Evolutionary conservation across 2,113 vertebrate species (phyloP).

Genomic region (Hiodon tergisus): DNA sequence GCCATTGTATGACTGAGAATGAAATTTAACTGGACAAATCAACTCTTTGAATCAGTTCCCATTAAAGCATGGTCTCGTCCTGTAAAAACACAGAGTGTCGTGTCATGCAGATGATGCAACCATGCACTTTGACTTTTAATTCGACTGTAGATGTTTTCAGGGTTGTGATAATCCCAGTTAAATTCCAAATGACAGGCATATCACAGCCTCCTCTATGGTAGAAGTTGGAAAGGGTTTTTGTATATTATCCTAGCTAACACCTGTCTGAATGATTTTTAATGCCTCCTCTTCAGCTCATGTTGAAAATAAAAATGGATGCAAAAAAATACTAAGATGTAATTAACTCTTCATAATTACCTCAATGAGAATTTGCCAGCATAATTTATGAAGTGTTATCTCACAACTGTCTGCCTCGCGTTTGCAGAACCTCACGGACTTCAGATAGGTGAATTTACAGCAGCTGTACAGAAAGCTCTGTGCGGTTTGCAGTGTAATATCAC

Average conservation of each 20-base stretch:
- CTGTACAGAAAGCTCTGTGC: conserved; percentile 26
- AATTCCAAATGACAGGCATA: conserved; percentile 57
- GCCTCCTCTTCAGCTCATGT: conserved; percentile 41
- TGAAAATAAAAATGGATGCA: conserved; percentile 26
- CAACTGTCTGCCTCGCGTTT: conserved; percentile 38
- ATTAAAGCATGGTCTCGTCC: neutral
- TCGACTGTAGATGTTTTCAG: neutral
- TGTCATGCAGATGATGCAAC: neutral
- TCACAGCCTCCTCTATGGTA: conserved; percentile 37
- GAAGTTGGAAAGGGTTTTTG: conserved; percentile 52
- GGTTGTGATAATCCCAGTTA: neutral
- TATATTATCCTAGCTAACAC: conserved; percentile 58
- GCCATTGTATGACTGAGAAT: neutral
- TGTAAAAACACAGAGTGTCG: neutral
- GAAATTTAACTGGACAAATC: neutral
- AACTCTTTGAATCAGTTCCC: neutral
- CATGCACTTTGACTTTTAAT: neutral
- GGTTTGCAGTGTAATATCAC: neutral
- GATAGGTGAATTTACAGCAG: conserved; percentile 42
- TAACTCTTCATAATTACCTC: conserved; percentile 42
- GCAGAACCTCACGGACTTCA: conserved; percentile 33
- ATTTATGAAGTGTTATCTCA: conserved; percentile 45
- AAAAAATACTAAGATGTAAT: conserved; percentile 43
- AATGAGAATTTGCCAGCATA: conserved; percentile 39
- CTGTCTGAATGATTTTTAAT: conserved; percentile 57